A percentile compares a stretch with the other conserved stretches of the same genome.
Evolutionary conservation across 2,797 vertebrate species (phyloP).

Genomic region (Melanotaenia maccullochi): DNA sequence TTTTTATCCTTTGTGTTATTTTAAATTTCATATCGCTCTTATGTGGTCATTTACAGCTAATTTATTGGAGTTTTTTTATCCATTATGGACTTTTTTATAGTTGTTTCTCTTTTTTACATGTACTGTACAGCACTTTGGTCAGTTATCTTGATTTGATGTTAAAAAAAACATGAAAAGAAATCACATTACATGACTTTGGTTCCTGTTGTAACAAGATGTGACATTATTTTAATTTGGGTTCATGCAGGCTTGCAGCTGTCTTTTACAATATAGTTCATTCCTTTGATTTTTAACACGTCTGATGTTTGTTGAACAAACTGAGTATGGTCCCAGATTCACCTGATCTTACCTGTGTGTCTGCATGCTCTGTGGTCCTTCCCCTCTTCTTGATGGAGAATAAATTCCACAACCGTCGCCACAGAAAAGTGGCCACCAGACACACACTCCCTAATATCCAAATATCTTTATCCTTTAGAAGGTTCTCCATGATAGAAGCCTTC

Average conservation of each 20-base stretch:
- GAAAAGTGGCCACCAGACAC: constrained; percentile 87
- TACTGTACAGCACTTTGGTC: too few species aligned
- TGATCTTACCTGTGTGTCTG: constrained; percentile 86
- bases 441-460: constrained; percentile 89
- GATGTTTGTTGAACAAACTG: constrained; percentile 6
- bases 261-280: neutral
- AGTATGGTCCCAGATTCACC: neutral
- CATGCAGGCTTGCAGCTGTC: neutral
- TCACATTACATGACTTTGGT: neutral
- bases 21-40: too few species aligned
- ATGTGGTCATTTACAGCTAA: too few species aligned
- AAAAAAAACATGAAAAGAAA: neutral
- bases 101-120: too few species aligned
- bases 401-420: constrained; percentile 88
- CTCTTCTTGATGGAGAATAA: constrained; percentile 82
- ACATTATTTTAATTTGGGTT: neutral
- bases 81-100: too few species aligned
- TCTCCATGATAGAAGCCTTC: constrained; percentile 82
- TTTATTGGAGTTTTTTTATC: too few species aligned
- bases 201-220: neutral
- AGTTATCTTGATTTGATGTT: too few species aligned
- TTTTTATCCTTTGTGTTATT: too few species aligned
- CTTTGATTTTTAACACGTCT: neutral
- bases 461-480: constrained; percentile 84
- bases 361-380: constrained; percentile 67